Evolutionary conservation across 2,797 vertebrate genomes (phyloP).

Genomic region (Mastacembelus armatus): DNA sequence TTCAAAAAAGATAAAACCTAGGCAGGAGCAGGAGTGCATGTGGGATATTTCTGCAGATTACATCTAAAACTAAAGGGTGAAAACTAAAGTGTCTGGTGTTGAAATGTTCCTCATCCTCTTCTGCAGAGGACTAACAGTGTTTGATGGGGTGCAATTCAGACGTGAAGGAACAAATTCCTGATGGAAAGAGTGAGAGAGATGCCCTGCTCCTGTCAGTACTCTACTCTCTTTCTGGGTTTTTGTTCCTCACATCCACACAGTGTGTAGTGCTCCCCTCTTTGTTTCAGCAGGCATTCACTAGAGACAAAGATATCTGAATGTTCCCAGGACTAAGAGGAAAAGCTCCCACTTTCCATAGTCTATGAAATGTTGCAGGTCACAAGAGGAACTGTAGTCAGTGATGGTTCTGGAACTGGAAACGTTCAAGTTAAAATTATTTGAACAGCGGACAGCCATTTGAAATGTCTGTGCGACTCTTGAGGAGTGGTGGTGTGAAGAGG

Average conservation of each 20-base stretch:
- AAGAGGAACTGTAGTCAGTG: slow-evolving; percentile 25
- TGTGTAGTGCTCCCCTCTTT: background rate
- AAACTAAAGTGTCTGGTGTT: slow-evolving; percentile 36
- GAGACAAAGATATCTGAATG: slow-evolving; percentile 23
- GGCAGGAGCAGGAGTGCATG: slow-evolving; percentile 22
- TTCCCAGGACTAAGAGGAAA: slow-evolving; percentile 28
- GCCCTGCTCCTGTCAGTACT: slow-evolving; percentile 22
- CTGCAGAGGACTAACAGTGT: slow-evolving; percentile 5
- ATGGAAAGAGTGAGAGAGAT: slow-evolving; percentile 13
- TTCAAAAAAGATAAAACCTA: slow-evolving; percentile 31
- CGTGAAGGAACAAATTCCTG: slow-evolving; percentile 12
- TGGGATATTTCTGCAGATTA: slow-evolving; percentile 16
- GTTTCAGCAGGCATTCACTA: slow-evolving; percentile 54
- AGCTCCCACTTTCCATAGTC: slow-evolving; percentile 27
- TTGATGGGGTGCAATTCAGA: slow-evolving; percentile 1
- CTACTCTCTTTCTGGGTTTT: slow-evolving; percentile 4
- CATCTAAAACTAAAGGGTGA: slow-evolving; percentile 27
- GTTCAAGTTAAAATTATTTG: slow-evolving; percentile 10
- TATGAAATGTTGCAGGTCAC: slow-evolving; percentile 24
- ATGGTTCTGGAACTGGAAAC: slow-evolving; percentile 18
- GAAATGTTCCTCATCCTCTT: slow-evolving; percentile 16
- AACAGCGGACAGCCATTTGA: slow-evolving; percentile 19
- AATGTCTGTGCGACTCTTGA: slow-evolving; percentile 12
- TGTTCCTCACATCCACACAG: slow-evolving; percentile 9
- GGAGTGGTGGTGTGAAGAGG: slow-evolving; percentile 27